phyloP scores from a whole-genome alignment of 2,797 vertebrate species.

The Poeciliopsis gracilis region DNA sequence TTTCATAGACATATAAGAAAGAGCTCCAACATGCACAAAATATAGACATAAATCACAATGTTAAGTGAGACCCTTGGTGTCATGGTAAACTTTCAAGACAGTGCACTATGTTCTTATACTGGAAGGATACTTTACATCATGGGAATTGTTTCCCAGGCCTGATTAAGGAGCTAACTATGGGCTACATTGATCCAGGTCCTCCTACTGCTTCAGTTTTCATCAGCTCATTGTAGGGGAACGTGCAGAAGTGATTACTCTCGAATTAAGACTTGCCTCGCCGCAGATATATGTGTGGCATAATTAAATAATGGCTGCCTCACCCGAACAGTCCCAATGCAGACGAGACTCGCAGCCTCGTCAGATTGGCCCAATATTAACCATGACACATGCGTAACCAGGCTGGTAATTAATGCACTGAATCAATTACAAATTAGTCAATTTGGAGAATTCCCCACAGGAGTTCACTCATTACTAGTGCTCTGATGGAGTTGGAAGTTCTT shows the following conservation, averaged over 20 bases:
- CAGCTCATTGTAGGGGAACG: conserved; percentile 52
- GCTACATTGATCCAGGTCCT: conserved; percentile 46
- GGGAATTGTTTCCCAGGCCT: conserved; percentile 44
- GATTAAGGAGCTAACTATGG: conserved; percentile 62
- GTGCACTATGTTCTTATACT: conserved; percentile 11
- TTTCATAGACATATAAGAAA: neutral
- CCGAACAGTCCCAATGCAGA: conserved; percentile 77
- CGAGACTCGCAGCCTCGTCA: conserved; percentile 73
- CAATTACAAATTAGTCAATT: conserved; percentile 87
- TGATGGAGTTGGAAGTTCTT: conserved; percentile 72
- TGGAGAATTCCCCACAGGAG: conserved; percentile 81
- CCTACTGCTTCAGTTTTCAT: conserved; percentile 27
- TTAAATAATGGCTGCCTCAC: conserved; percentile 83
- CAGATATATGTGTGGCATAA: conserved; percentile 74
- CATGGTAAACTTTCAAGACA: conserved; percentile 20
- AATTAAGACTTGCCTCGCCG: conserved; percentile 75
- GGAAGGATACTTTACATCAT: conserved; percentile 24
- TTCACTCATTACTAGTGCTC: conserved; percentile 78
- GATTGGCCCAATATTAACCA: conserved; percentile 84
- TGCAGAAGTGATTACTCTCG: conserved; percentile 73
- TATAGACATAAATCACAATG: neutral
- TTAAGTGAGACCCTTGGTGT: neutral
- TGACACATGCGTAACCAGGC: conserved; percentile 83
- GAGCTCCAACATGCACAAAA: neutral
- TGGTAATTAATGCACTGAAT: conserved; percentile 85